Percentiles rank a stretch among this genome's conserved stretches.
Conservation (phyloP, 2,113 vertebrate genomes). For the Dipodomys merriami region DNA sequence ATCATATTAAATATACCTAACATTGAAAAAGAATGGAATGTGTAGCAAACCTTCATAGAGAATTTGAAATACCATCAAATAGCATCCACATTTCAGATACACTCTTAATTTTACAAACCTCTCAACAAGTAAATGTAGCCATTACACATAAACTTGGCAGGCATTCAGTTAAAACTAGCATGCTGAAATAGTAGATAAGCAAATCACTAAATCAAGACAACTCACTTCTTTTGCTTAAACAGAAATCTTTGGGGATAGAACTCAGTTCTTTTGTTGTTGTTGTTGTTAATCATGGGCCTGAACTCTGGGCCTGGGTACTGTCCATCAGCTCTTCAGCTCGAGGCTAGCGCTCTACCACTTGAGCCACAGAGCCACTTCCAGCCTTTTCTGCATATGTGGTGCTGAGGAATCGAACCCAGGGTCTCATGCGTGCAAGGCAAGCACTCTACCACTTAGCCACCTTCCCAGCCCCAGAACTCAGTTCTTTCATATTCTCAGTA, state of each 20-base stretch:
- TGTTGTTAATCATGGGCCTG: no score
- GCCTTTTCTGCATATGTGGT: no score
- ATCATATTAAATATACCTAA: constrained; percentile 65
- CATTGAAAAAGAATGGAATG: constrained; percentile 52
- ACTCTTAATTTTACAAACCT: constrained; percentile 64
- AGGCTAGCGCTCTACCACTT: no score
- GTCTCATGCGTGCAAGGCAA: no score
- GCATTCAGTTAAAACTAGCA: constrained; percentile 52
- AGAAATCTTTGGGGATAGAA: constrained; percentile 51
- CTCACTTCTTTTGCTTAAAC: constrained; percentile 50
- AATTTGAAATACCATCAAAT: constrained; percentile 61
- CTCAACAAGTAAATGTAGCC: constrained; percentile 57
- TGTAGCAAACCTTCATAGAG: constrained; percentile 30
- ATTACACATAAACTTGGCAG: constrained; percentile 55
- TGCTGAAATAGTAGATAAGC: constrained; percentile 65
- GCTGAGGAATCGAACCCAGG: no score
- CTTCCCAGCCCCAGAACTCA: constrained; percentile 8
- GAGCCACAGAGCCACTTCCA: no score
- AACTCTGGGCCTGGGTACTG: no score
- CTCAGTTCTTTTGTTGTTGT: constrained; percentile 8
- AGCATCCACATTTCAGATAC: constrained; percentile 41
- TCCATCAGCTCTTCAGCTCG: no score
- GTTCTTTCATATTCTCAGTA: constrained; percentile 41
- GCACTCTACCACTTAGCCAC: no score
- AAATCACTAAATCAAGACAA: constrained; percentile 69